These are phyloP conservation scores for Rhagonycha fulva DNA, from an alignment of 2,888 invertebrate species.

Conservation along the genomic window DNA sequence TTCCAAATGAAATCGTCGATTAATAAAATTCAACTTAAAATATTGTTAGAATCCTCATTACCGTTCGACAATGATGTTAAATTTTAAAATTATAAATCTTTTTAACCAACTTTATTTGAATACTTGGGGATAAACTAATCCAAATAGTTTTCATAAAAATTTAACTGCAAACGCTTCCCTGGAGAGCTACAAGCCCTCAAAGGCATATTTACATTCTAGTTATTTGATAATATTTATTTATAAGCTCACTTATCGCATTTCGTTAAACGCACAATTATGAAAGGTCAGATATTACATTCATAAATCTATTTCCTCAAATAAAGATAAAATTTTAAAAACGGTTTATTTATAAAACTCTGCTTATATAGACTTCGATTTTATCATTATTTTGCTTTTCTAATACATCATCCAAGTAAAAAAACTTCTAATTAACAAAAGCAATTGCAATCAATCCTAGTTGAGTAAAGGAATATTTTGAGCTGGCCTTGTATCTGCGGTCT, in stretches of 20 bases:
- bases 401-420: neutral
- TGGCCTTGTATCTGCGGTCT: neutral
- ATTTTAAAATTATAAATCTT: neutral
- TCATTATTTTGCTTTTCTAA: neutral
- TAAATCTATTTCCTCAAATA: neutral
- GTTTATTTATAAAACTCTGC: neutral
- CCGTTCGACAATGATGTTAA: no score
- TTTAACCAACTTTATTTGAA: neutral
- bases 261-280: neutral
- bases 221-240: neutral
- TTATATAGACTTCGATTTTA: neutral
- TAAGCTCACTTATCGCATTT: neutral
- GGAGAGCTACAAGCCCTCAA: neutral
- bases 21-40: no score
- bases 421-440: neutral
- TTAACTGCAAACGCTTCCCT: neutral
- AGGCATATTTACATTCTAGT: neutral
- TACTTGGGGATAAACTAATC: neutral
- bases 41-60: no score
- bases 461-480: neutral
- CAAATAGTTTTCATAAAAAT: neutral
- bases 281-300: neutral
- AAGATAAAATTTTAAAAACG: neutral
- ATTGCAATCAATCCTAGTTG: no score
- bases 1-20: no score